Percentiles rank a stretch among this genome's conserved stretches.
Evolutionary conservation across 2,888 invertebrate genomes (phyloP).

Genomic region (Gastracanthus pulcherrimus): DNA sequence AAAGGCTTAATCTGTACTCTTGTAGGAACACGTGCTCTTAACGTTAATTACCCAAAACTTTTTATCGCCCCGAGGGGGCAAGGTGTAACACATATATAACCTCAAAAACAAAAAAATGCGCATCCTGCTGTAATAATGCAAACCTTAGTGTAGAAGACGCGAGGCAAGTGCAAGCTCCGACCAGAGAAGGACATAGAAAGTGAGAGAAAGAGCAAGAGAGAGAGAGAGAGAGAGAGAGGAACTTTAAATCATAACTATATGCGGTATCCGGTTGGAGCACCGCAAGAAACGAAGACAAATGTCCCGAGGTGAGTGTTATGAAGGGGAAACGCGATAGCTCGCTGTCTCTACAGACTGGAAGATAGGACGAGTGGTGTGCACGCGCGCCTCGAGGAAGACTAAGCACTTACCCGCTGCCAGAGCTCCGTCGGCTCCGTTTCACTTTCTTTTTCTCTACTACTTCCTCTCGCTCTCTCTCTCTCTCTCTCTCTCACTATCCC

Average conservation of each 20-base stretch:
- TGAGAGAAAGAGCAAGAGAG: too few relatives aligned
- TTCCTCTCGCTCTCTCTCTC: not conserved
- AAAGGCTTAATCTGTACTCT: conserved; percentile 21
- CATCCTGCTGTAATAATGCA: conserved; percentile 25
- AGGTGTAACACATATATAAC: not conserved
- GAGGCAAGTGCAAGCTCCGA: not conserved
- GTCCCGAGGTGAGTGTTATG: conserved; percentile 68
- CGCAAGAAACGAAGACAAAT: conserved; percentile 75
- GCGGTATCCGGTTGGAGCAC: conserved; percentile 65
- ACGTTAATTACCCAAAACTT: conserved; percentile 38
- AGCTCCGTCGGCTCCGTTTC: not conserved
- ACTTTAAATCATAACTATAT: conserved; percentile 72
- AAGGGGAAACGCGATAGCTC: conserved; percentile 74
- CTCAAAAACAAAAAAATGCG: not conserved
- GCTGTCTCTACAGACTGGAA: conserved; percentile 56
- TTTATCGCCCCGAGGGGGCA: conserved; percentile 19
- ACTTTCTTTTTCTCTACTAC: not conserved
- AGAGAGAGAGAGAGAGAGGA: conserved; percentile 47
- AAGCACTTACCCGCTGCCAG: conserved; percentile 16
- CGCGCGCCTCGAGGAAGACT: conserved; percentile 20
- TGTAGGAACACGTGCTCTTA: conserved; percentile 22
- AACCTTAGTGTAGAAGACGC: not conserved
- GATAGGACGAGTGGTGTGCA: not conserved
- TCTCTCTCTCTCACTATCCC: not conserved
- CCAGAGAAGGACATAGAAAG: not conserved